These are phyloP conservation scores for Brachionus asplanchnoidis DNA, from an alignment of 1,140 invertebrate genomes.

Conservation along the genomic window DNA sequence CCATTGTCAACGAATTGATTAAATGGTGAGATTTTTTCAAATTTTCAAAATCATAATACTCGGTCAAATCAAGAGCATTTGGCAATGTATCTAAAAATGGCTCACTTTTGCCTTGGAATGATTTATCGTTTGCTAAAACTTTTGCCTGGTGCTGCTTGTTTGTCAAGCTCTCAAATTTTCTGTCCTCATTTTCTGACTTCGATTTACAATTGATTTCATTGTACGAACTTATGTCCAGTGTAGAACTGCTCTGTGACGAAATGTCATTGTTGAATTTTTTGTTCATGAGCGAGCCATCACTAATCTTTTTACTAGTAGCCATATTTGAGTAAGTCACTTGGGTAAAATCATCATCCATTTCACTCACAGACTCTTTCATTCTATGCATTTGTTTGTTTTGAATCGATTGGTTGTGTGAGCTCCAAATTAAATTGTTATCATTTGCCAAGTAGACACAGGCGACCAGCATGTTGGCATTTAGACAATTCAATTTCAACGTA, in stretches of 20 bases:
- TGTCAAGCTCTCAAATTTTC: not conserved
- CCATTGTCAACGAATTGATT: too few relatives aligned
- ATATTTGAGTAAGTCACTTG: not conserved
- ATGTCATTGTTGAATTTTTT: conserved; percentile 22
- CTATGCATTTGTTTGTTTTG: too few relatives aligned
- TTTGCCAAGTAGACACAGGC: conserved; percentile 14
- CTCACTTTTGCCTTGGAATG: not conserved
- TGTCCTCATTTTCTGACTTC: not conserved
- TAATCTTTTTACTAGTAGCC: not conserved
- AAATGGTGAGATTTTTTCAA: not conserved
- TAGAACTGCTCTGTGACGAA: not conserved
- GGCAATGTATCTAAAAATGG: not conserved
- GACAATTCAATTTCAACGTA: not conserved
- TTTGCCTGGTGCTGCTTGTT: not conserved
- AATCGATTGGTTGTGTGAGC: not conserved
- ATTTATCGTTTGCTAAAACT: not conserved
- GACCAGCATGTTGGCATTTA: conserved; percentile 26
- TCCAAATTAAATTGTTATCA: not conserved
- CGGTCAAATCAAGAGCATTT: not conserved
- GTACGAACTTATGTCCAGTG: not conserved
- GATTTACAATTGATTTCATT: not conserved
- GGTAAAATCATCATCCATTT: conserved; percentile 9
- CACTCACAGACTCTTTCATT: not conserved
- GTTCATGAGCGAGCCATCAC: not conserved
- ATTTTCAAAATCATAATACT: conserved; percentile 21